Evolutionary conservation across 1,140 invertebrate species (phyloP).

Genomic region (Heliconius himera): DNA sequence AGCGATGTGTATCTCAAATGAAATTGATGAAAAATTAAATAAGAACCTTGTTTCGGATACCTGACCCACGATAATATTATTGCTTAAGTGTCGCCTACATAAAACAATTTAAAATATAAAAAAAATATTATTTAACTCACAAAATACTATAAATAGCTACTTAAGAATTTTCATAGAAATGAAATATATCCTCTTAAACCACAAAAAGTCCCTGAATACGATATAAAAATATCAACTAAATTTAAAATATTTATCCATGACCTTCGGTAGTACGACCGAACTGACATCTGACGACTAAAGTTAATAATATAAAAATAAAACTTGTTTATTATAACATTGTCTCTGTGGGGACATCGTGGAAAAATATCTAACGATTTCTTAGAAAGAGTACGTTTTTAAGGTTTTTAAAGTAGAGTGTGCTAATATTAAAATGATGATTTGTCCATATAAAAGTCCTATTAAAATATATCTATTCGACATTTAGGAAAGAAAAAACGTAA

Average conservation of each 20-base stretch:
- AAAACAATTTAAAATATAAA: no score
- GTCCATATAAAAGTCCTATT: no score
- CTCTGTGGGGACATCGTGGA: neutral
- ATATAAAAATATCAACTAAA: conserved; percentile 18
- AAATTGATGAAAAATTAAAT: no score
- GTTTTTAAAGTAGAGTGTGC: no score
- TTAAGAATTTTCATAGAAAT: neutral
- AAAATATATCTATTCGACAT: no score
- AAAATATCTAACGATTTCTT: neutral
- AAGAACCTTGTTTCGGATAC: no score
- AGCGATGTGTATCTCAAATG: no score
- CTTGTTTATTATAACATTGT: neutral
- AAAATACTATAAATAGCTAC: neutral
- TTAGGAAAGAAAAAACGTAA: no score
- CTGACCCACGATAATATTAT: no score
- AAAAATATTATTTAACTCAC: neutral
- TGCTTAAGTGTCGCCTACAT: no score
- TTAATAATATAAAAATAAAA: neutral
- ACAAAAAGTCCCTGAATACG: neutral
- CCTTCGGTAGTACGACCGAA: neutral
- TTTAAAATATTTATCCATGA: conserved; percentile 1
- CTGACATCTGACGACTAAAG: neutral
- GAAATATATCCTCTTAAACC: neutral
- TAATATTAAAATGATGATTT: no score
- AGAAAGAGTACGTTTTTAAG: neutral